Conservation (phyloP, 1,140 invertebrate genomes). For the Platyscapa corneri region DNA sequence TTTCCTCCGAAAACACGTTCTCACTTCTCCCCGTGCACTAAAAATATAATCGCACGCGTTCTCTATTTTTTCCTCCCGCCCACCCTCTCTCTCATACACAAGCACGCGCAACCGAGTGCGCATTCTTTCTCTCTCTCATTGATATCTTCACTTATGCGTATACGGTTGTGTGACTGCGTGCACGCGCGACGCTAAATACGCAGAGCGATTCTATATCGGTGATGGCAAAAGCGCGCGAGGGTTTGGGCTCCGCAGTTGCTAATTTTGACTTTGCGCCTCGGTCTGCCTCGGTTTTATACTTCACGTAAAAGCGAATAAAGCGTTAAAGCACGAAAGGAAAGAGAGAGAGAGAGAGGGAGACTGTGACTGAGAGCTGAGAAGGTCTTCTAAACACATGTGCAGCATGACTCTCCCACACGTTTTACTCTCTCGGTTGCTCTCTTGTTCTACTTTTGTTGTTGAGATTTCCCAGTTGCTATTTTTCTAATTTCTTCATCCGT, state of each 20-base stretch:
- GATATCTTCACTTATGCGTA: not conserved
- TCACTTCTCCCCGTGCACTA: conserved; percentile 23
- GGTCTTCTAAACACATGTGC: conserved; percentile 46
- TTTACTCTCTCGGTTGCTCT: not conserved
- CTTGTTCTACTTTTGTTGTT: not conserved
- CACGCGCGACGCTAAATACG: not conserved
- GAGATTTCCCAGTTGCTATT: conserved; percentile 4
- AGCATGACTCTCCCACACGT: conserved; percentile 38
- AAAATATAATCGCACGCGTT: conserved; percentile 39
- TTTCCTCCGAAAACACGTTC: conserved; percentile 49
- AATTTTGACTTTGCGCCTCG: conserved; percentile 38
- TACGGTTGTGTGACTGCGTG: not conserved
- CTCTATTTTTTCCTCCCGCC: not conserved
- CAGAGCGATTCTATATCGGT: conserved; percentile 9
- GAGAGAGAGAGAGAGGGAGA: not conserved
- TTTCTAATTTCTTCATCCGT: not conserved
- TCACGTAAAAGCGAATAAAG: conserved; percentile 36
- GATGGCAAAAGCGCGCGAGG: conserved; percentile 18
- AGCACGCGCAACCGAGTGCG: no score
- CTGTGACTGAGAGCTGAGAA: not conserved
- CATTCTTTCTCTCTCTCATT: conserved; percentile 12
- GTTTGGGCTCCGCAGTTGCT: conserved; percentile 22
- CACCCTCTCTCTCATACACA: no score
- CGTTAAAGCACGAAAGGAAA: not conserved
- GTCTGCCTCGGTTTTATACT: conserved; percentile 17